Evolutionary conservation across 64 coral and sea anemone genomes (phyloP).

Genomic region (Astreopora myriophthalma): DNA sequence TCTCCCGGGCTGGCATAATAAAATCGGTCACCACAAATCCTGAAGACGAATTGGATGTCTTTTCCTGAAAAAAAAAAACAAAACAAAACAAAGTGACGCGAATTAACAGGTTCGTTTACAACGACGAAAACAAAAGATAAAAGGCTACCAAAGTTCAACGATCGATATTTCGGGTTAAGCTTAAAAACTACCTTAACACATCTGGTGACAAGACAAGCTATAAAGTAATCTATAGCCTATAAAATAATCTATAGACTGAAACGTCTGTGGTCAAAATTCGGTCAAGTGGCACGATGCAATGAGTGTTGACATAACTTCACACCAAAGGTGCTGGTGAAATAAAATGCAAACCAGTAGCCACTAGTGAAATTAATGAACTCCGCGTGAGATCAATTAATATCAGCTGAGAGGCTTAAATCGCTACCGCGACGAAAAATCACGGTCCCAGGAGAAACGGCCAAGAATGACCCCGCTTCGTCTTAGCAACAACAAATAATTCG

Average conservation of each 20-base stretch:
- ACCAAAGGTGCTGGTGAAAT: background rate
- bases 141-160: background rate
- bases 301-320: slow-evolving; percentile 32
- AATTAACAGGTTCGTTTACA: slow-evolving; percentile 31
- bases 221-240: background rate
- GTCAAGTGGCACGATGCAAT: background rate
- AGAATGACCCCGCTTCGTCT: background rate
- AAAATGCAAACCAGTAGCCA: background rate
- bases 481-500: background rate
- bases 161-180: background rate
- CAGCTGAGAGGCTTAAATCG: background rate
- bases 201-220: background rate
- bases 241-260: background rate
- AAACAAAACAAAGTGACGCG: background rate
- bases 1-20: slow-evolving; percentile 80
- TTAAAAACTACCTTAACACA: background rate
- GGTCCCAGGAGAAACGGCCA: background rate
- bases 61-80: slow-evolving; percentile 36
- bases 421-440: background rate
- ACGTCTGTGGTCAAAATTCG: background rate
- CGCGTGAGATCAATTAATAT: background rate
- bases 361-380: background rate
- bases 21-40: slow-evolving; percentile 57
- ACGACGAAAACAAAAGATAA: background rate
- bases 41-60: slow-evolving; percentile 11